Evolutionary conservation across 2,113 vertebrate species (phyloP), one percentile per base, ranked within the genome.

Genomic region (Gracilinanus agilis): DNA sequence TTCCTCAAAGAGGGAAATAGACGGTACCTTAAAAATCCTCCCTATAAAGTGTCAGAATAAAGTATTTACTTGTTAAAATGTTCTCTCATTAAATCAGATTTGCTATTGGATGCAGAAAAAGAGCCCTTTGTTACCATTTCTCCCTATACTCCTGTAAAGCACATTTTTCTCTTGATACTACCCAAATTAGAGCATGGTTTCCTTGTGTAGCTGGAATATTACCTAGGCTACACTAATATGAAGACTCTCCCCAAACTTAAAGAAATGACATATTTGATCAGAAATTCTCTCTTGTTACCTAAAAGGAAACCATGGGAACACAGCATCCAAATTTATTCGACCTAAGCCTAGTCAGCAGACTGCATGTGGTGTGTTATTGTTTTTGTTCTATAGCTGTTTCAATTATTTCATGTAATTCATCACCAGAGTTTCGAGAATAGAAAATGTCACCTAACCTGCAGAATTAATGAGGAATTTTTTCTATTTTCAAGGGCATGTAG

Each of bases 391-490:
- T 83, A 93, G 93, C 89, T 97, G 90, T 96, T 97, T 96, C 90
- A 67, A 91, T 90, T 94, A 75, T 96, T 90, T 93, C 0, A 0
- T 93, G 91, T 96, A 96, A 98, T 97, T 96, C 55, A 97, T 97
- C 96, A 97, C 90, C 88, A 75, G 89, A 92, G 96, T 93, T 96
- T 96, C 93, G 94, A 96, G 95, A 96, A 97, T 92, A 89, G 94
- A 97, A 97, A 97, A 96, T 97, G 96, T 96, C 94, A 97, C 83
- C 91, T 96, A 94, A 96, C 95, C 92, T 89, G 93, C 90, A 95
- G 92, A 97, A 97, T 97, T 96, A 98, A 97, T 97, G 96, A 96
- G 89, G 89, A 94, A 88, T 97, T 97, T 95, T 94, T 90, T 92
- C 55, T 27, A 49, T 90, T 96, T 94, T 95, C 96, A 96, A 94